Percentiles rank a stretch among this genome's conserved stretches.
Conservation (phyloP, 92 coral and sea anemone species). For the Epizoanthus stellaris region DNA sequence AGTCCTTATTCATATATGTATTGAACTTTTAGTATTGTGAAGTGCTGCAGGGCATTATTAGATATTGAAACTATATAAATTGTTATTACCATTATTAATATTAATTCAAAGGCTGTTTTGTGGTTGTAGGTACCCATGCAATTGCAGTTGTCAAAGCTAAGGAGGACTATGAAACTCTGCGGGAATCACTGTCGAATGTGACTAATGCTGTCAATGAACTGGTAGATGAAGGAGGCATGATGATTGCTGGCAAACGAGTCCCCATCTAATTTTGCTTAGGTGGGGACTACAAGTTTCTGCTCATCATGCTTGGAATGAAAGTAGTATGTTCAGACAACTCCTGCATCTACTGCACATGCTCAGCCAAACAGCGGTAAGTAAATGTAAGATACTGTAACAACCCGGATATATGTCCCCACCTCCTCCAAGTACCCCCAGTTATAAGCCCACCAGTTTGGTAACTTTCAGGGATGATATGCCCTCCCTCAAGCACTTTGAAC, state of each 20-base stretch:
- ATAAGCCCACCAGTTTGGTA: too few relatives aligned
- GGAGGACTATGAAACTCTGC: neutral
- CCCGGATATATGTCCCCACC: too few relatives aligned
- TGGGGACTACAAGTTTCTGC: neutral
- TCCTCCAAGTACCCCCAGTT: too few relatives aligned
- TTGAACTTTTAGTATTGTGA: too few relatives aligned
- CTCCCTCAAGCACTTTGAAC: too few relatives aligned
- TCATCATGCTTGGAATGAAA: neutral
- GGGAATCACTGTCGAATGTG: constrained; percentile 9
- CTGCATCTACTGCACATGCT: constrained; percentile 11
- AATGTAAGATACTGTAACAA: neutral
- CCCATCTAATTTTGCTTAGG: neutral
- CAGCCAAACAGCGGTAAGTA: neutral
- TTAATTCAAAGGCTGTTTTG: too few relatives aligned
- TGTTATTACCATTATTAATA: too few relatives aligned
- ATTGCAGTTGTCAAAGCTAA: neutral
- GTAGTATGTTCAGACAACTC: neutral
- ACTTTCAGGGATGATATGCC: too few relatives aligned
- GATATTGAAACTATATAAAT: too few relatives aligned
- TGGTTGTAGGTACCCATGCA: neutral
- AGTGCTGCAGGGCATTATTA: too few relatives aligned
- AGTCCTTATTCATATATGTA: too few relatives aligned
- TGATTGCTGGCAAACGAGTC: neutral
- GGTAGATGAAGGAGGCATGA: neutral
- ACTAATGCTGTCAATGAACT: constrained; percentile 2